Base-by-base conservation (phyloP, 2,797 vertebrate species). In the Catamblyrhynchus diadema region DNA sequence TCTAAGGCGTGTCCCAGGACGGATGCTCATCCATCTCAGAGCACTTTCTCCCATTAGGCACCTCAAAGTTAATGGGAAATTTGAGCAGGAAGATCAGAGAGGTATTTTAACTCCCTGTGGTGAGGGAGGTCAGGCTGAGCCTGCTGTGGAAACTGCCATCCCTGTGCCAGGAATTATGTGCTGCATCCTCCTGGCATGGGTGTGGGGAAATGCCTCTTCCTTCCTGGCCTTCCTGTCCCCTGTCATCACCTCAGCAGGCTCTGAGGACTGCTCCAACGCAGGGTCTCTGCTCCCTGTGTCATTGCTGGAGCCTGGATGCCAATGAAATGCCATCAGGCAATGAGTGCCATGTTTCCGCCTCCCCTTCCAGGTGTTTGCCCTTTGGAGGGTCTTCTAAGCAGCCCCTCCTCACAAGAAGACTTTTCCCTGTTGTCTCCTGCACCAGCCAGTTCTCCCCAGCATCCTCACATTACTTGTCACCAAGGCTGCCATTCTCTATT, bases 21-120 rank as follows among this genome's bases (percentile, higher is more conserved):
- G 0, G 59, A 66, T 32, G 16, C 15, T 70, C 4, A 0, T 32
- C 25, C 60, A 50, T 33, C 23, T 28, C 0, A 0, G 21, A 85
- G 13, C 19, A 10, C 30, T 65, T 64, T 82, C 33, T 84, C 67
- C 41, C 2, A 1, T 18, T 30, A 56, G 23, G 3, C 15, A 65
- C 33, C 1, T 1, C 42, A 23, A 24, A 81, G 53, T 17, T 44
- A 77, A 64, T 1, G 0, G 16, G 50, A 8, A 39, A 78, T 18
- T 2, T 0, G 0, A 61, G 45, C 33, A 81, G 73, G 53, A 79
- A 67, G 56, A n/a, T 69, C n/a, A 81, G 48, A 51, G 48, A 53
- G 8, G 10, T 37, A 3, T 64, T 92, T 89, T 45, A 75, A 59
- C 50, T 78, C n/a, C 54, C 50, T 6, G 0, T 62, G 50, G 5